Evolutionary conservation across 2,797 vertebrate genomes (phyloP).

Genomic region (Linurgus olivaceus): DNA sequence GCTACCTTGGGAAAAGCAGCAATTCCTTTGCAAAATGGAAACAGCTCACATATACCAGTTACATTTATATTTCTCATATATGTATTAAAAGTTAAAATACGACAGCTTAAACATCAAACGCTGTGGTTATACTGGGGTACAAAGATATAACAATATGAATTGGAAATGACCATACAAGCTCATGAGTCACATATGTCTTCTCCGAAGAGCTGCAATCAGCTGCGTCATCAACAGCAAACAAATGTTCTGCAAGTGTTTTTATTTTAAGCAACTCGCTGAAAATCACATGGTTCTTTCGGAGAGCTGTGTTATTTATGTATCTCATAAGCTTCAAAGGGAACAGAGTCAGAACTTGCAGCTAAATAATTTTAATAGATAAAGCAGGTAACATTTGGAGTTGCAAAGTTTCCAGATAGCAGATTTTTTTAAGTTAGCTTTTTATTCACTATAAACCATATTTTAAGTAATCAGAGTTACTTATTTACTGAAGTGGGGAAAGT

Average conservation of each 20-base stretch:
- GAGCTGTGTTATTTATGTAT: slow-evolving; percentile 7
- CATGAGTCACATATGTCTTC: not conserved
- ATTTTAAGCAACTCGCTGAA: slow-evolving; percentile 30
- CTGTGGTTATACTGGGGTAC: not conserved
- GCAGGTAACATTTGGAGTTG: not conserved
- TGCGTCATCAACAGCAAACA: not conserved
- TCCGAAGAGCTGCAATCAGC: not conserved
- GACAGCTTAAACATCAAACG: not conserved
- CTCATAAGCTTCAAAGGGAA: slow-evolving; percentile 45
- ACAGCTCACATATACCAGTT: not conserved
- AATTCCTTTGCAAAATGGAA: not conserved
- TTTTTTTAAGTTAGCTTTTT: not conserved
- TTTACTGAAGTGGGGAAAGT: not conserved
- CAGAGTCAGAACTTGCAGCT: not conserved
- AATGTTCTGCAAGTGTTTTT: slow-evolving; percentile 23
- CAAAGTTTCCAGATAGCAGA: not conserved
- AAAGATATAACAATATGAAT: not conserved
- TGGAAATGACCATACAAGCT: not conserved
- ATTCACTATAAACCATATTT: not conserved
- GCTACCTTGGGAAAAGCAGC: slow-evolving; percentile 16
- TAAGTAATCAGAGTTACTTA: not conserved
- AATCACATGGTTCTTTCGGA: not conserved
- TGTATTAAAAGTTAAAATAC: not conserved
- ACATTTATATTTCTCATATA: slow-evolving; percentile 2
- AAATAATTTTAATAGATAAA: not conserved